phyloP scores from a whole-genome alignment of 2,888 invertebrate species.

The Lepidochrysops patricia region DNA sequence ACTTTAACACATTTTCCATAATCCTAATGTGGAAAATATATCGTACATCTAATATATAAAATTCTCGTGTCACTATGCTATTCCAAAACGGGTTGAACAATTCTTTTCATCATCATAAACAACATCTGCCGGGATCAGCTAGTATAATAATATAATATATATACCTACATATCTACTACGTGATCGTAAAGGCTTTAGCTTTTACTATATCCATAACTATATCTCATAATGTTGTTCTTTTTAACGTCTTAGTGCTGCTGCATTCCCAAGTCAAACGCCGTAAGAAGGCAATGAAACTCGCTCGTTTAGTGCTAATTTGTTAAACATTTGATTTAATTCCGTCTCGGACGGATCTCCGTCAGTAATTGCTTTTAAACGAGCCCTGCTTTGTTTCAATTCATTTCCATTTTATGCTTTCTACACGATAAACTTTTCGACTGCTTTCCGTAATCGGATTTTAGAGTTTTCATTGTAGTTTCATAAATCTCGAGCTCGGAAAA shows the following conservation, averaged over 20 bases:
- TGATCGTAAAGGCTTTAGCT: too few species aligned
- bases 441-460: neutral
- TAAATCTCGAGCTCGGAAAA: neutral
- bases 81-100: too few species aligned
- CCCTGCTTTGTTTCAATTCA: constrained; percentile 13
- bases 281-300: neutral
- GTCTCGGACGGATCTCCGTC: neutral
- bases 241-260: neutral
- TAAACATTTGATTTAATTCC: constrained; percentile 9
- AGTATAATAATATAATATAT: too few species aligned
- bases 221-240: too few species aligned
- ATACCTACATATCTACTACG: too few species aligned
- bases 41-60: too few species aligned
- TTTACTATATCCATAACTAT: neutral
- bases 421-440: constrained; percentile 6
- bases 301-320: constrained; percentile 1
- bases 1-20: too few species aligned
- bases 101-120: too few species aligned
- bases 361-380: constrained; percentile 11
- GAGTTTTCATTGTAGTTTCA: neutral
- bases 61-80: too few species aligned
- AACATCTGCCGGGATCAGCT: too few species aligned
- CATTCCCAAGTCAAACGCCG: neutral
- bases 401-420: constrained; percentile 12
- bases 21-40: too few species aligned